Conservation (phyloP, 2,113 vertebrate genomes). For the Blennius ocellaris region DNA sequence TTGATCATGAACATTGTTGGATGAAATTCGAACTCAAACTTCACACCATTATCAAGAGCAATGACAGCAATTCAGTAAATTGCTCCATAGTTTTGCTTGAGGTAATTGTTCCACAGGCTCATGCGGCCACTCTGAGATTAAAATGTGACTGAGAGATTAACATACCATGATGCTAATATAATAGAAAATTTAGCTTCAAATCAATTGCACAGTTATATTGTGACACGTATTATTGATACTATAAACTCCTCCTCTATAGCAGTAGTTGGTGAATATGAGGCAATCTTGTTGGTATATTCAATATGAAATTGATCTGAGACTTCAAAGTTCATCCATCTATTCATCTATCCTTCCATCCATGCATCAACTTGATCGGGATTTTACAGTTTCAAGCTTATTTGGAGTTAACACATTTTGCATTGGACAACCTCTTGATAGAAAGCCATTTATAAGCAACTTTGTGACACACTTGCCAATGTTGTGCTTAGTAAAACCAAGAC, state of each 20-base stretch:
- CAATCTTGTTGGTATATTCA: not conserved
- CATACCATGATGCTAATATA: not conserved
- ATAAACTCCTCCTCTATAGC: not conserved
- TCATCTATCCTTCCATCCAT: too few species aligned
- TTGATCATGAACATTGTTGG: too few species aligned
- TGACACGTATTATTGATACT: too few species aligned
- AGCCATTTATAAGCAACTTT: not conserved
- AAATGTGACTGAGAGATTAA: not conserved
- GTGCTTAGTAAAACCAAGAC: slow-evolving; percentile 2
- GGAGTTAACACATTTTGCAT: too few species aligned
- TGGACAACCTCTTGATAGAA: too few species aligned
- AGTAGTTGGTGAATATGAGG: not conserved
- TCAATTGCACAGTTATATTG: not conserved
- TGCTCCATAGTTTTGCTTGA: not conserved
- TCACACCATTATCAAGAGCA: not conserved
- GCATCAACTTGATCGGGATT: too few species aligned
- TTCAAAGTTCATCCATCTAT: too few species aligned
- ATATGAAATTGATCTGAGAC: too few species aligned
- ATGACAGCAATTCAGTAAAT: not conserved
- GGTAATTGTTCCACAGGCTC: not conserved
- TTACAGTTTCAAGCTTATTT: too few species aligned
- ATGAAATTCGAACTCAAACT: too few species aligned
- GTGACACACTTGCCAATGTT: not conserved
- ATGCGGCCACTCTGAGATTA: not conserved
- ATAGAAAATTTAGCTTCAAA: not conserved